Evolutionary conservation across 2,113 vertebrate species (phyloP), one percentile per base, ranked within the genome.

Genomic region (Pachyramphus minor): DNA sequence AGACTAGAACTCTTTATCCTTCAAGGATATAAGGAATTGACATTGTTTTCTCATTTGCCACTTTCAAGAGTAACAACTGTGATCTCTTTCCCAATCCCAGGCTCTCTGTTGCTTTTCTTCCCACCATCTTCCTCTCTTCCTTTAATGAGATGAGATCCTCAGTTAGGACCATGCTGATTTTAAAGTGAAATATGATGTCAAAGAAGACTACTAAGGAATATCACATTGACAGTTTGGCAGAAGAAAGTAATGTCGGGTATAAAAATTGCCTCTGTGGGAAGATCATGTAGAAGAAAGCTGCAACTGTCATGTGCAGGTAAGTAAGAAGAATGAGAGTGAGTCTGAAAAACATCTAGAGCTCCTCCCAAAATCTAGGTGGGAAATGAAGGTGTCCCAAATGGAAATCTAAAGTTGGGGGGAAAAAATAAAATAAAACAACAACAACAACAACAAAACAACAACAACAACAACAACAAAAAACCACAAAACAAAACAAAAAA

Each of bases 381-480:
- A 73, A 79, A 60, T 60, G 0, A 50, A 67, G 14, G 17, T 41
- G 10, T 74, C 72, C 25, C 20, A 78, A 68, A 75, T 3, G 2
- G 22, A 68, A 84, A 69, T 42, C 5, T 14, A 83, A 69, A 76
- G 5, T 4, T 30, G 6, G 37, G 7, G 11, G 4, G 2, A 5
- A 3, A 18, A 44, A 72, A 59, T 3, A 22, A 28, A 37, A 24
- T 31, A 17, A 42, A 33, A 8, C 6, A 8, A 3, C 3, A 27
- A 13, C 8, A 18, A 11, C 5, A 2, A 4, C 5, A 9, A 21
- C 30, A 14, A 9, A 7, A 63, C 1, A 63, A 63, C 4, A 14
- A 37, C 6, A 8, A 3, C 3, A 27, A 13, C 8, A 18, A 11
- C 5, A 2, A 4, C 5, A 9, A 21, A 14, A 9, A 7, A 63